phyloP scores from a whole-genome alignment of 2,888 invertebrate genomes.

The Acronicta leporina region DNA sequence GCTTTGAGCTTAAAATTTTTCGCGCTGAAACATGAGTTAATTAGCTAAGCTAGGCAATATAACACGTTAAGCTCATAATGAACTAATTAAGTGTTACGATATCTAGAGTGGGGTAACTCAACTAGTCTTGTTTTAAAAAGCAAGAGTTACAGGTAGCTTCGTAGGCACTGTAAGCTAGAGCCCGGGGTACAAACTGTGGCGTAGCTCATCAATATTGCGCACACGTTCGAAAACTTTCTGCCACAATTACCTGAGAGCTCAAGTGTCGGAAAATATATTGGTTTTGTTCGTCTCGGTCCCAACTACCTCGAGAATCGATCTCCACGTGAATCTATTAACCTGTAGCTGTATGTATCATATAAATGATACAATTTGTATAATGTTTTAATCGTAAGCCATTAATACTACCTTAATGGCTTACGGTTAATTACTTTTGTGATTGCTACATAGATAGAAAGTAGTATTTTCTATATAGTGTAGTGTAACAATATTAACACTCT shows the following conservation, averaged over 20 bases:
- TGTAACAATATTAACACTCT: no score
- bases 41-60: slow-evolving; percentile 32
- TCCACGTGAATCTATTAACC: slow-evolving; percentile 64
- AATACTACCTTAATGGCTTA: no score
- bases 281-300: slow-evolving; percentile 80
- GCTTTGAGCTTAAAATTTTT: slow-evolving; percentile 28
- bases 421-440: no score
- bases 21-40: slow-evolving; percentile 21
- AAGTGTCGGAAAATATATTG: slow-evolving; percentile 89
- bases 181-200: slow-evolving; percentile 60
- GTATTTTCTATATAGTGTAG: no score
- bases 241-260: slow-evolving; percentile 89
- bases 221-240: slow-evolving; percentile 87
- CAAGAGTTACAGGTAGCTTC: slow-evolving; percentile 36
- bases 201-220: slow-evolving; percentile 83
- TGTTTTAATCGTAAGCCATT: no score
- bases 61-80: slow-evolving; percentile 31
- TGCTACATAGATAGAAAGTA: no score
- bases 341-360: slow-evolving; percentile 34
- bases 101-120: slow-evolving; percentile 17
- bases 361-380: slow-evolving; percentile 20
- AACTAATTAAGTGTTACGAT: slow-evolving; percentile 41
- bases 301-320: slow-evolving; percentile 77
- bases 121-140: slow-evolving; percentile 37
- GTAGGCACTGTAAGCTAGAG: slow-evolving; percentile 48